Conservation (phyloP, 2,888 invertebrate genomes). For the Sepioteuthis lessoniana region DNA sequence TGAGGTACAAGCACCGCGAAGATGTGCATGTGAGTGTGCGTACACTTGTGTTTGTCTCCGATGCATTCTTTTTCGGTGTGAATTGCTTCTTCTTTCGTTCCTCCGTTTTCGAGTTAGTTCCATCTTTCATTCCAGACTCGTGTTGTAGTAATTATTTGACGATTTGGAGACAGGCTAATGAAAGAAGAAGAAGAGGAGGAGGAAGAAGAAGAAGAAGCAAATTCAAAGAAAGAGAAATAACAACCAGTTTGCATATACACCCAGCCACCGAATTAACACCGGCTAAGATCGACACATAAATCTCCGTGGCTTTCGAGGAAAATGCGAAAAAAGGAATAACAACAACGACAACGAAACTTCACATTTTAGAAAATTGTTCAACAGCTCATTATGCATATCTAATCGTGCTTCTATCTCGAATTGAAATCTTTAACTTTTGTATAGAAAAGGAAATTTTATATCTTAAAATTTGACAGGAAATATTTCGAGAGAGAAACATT, state of each 20-base stretch:
- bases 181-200: neutral
- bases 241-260: neutral
- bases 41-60: neutral
- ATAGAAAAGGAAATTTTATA: no score
- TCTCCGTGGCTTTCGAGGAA: no score
- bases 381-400: no score
- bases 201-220: neutral
- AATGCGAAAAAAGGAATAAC: no score
- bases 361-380: no score
- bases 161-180: neutral
- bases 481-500: no score
- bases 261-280: no score
- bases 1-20: fast-evolving
- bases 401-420: no score
- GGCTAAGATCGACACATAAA: no score
- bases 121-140: neutral
- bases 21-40: neutral
- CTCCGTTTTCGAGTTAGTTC: neutral
- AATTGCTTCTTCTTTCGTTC: neutral
- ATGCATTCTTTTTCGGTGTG: neutral
- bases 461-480: no score
- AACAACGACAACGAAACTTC: no score
- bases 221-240: neutral
- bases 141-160: neutral
- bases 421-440: no score